These are phyloP conservation scores for Dioctria linearis DNA, from an alignment of 2,888 invertebrate species.

Conservation along the genomic window DNA sequence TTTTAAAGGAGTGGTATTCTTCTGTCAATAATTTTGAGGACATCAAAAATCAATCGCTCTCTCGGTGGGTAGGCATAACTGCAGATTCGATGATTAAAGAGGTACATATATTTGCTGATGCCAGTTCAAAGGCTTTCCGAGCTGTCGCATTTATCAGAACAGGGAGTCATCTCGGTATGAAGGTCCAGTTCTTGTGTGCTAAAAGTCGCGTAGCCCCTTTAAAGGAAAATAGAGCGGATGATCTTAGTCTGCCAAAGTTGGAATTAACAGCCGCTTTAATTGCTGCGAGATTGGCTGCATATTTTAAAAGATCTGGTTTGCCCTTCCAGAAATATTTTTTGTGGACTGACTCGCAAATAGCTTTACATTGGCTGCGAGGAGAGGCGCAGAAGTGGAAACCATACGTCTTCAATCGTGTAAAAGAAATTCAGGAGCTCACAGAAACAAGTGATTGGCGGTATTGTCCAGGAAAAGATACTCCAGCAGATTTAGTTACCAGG, in stretches of 20 bases:
- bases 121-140: not conserved
- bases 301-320: not conserved
- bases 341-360: too few species aligned
- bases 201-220: not conserved
- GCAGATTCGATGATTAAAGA: not conserved
- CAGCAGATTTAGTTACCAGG: not conserved
- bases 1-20: slow-evolving; percentile 13
- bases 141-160: not conserved
- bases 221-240: not conserved
- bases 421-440: not conserved
- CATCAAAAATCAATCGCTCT: not conserved
- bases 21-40: not conserved
- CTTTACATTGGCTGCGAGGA: not conserved
- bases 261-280: too few species aligned
- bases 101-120: not conserved
- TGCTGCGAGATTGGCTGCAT: not conserved
- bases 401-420: not conserved
- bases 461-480: not conserved
- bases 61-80: slow-evolving; percentile 7
- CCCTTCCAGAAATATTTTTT: not conserved
- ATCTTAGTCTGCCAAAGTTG: too few species aligned
- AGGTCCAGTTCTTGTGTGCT: not conserved
- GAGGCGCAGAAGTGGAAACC: not conserved
- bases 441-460: too few species aligned
- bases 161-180: not conserved